Conservation (phyloP, 2,888 invertebrate species). For the Tachina grossa region DNA sequence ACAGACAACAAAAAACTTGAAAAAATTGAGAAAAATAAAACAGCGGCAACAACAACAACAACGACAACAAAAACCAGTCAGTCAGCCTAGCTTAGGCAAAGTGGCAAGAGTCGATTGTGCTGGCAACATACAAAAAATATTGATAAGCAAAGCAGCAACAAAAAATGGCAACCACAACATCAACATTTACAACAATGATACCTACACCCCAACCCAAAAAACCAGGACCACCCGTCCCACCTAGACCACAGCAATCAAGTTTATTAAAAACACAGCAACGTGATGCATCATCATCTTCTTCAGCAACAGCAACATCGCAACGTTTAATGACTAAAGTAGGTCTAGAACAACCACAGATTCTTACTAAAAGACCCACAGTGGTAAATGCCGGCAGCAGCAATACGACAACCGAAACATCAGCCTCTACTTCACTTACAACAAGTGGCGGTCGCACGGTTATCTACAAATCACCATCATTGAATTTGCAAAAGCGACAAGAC, state of each 20-base stretch:
- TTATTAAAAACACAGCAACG: slow-evolving; percentile 85
- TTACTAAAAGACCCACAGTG: slow-evolving; percentile 55
- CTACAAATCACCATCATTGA: slow-evolving; percentile 82
- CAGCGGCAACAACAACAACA: slow-evolving; percentile 43
- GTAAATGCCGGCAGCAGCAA: slow-evolving; percentile 37
- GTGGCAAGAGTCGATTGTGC: slow-evolving; percentile 25
- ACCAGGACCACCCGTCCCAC: slow-evolving; percentile 90
- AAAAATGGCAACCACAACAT: slow-evolving; percentile 73
- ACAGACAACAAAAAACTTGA: slow-evolving; percentile 44
- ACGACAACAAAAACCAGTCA: slow-evolving; percentile 48
- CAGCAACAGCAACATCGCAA: slow-evolving; percentile 61
- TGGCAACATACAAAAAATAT: slow-evolving; percentile 34
- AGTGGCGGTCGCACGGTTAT: slow-evolving; percentile 82
- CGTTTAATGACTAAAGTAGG: slow-evolving; percentile 69
- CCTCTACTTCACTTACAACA: slow-evolving; percentile 70
- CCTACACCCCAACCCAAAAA: slow-evolving; percentile 81
- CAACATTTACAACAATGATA: slow-evolving; percentile 73
- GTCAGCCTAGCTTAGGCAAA: slow-evolving; percentile 48
- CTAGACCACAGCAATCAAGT: slow-evolving; percentile 88
- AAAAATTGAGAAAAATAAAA: slow-evolving; percentile 30
- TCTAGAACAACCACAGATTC: slow-evolving; percentile 68
- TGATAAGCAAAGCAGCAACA: slow-evolving; percentile 55
- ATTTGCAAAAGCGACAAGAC: slow-evolving; percentile 80
- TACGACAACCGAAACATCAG: slow-evolving; percentile 61
- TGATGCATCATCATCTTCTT: slow-evolving; percentile 64